phyloP scores from a whole-genome alignment of 2,797 vertebrate genomes.

The Tenualosa ilisha region DNA sequence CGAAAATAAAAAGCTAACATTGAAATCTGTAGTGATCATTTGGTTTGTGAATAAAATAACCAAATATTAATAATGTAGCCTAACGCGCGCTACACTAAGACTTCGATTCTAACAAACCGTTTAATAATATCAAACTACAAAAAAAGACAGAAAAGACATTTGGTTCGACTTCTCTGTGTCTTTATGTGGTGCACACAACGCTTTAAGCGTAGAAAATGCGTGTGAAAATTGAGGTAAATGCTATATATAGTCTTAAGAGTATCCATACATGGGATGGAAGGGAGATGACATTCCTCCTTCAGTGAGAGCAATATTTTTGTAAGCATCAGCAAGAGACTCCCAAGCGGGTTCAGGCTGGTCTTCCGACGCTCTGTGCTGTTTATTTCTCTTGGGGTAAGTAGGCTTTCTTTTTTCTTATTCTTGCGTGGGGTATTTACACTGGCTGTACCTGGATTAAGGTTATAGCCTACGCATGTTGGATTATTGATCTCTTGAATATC shows the following conservation, averaged over 20 bases:
- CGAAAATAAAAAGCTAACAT: not conserved
- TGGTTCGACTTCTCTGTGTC: not conserved
- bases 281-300: constrained; percentile 80
- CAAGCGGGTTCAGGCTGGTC: constrained; percentile 75
- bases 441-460: not conserved
- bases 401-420: constrained; percentile 46
- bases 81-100: not conserved
- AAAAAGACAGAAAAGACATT: constrained; percentile 4
- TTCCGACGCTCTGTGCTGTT: constrained; percentile 69
- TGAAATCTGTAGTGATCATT: not conserved
- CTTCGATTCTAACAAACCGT: not conserved
- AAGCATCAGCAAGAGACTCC: constrained; percentile 80
- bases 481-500: not conserved
- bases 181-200: constrained; percentile 30
- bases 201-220: constrained; percentile 60
- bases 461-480: not conserved
- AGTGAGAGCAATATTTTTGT: constrained; percentile 83
- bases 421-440: not conserved
- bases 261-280: constrained; percentile 90
- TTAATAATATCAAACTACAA: not conserved
- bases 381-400: constrained; percentile 83
- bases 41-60: not conserved
- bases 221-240: constrained; percentile 70
- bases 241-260: constrained; percentile 93
- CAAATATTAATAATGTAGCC: not conserved